These are phyloP conservation scores for Scatophagus argus DNA, from an alignment of 2,113 vertebrate species.

Conservation along the genomic window DNA sequence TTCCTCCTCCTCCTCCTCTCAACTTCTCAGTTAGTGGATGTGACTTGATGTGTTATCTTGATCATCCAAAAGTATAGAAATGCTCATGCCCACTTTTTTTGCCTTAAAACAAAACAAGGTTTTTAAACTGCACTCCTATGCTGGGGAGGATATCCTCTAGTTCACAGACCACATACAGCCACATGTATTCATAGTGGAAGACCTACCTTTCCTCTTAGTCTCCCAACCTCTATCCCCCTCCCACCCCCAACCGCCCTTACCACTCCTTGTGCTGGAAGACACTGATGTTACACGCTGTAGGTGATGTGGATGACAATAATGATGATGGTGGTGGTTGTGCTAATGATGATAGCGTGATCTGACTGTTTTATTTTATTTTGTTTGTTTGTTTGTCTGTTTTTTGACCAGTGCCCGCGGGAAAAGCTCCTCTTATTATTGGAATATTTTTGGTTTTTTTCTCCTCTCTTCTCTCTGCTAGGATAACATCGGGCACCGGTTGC, in stretches of 20 bases:
- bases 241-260: slow-evolving; percentile 46
- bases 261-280: slow-evolving; percentile 78
- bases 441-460: slow-evolving; percentile 99
- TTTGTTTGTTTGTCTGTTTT: slow-evolving; percentile 49
- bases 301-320: slow-evolving; percentile 75
- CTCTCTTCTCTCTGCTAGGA: slow-evolving; percentile 97
- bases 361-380: slow-evolving; percentile 70
- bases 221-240: slow-evolving; percentile 36
- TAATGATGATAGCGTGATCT: slow-evolving; percentile 79
- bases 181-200: slow-evolving; percentile 57
- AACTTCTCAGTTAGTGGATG: slow-evolving; percentile 72
- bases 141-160: slow-evolving; percentile 52
- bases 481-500: slow-evolving; percentile 99
- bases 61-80: slow-evolving; percentile 41
- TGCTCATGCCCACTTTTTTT: slow-evolving; percentile 44
- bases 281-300: slow-evolving; percentile 82
- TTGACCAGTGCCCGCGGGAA: slow-evolving; percentile 85
- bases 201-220: slow-evolving; percentile 50
- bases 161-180: slow-evolving; percentile 63
- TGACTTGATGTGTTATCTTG: slow-evolving; percentile 66
- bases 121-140: slow-evolving; percentile 49
- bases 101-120: slow-evolving; percentile 19
- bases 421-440: slow-evolving; percentile 99
- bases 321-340: slow-evolving; percentile 76
- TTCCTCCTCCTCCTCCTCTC: slow-evolving; percentile 53